These are phyloP conservation scores for Melanotaenia boesemani DNA, from an alignment of 2,797 vertebrate species.

Conservation along the genomic window DNA sequence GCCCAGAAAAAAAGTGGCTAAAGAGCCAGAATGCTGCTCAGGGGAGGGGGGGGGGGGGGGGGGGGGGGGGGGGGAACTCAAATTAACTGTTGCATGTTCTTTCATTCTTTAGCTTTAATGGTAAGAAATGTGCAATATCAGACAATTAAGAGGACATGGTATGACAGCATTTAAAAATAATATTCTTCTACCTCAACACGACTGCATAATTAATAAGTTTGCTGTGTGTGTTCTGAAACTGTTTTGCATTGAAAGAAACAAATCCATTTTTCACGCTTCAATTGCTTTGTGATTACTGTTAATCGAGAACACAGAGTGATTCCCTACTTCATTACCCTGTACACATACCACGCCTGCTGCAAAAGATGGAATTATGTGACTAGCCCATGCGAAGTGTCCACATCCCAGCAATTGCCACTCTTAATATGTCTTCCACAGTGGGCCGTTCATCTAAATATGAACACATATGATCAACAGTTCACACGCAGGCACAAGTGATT, in stretches of 20 bases:
- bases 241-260: constrained; percentile 78
- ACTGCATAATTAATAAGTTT: constrained; percentile 77
- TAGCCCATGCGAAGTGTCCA: constrained; percentile 48
- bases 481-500: constrained; percentile 31
- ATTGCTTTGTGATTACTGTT: constrained; percentile 82
- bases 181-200: constrained; percentile 37
- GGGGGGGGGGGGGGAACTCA: constrained; percentile 6
- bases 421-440: constrained; percentile 67
- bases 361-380: constrained; percentile 56
- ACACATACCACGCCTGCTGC: constrained; percentile 71
- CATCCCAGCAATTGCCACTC: constrained; percentile 29
- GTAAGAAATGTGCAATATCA: constrained; percentile 30
- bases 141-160: constrained; percentile 55
- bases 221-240: constrained; percentile 64
- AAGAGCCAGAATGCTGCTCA: constrained; percentile 75
- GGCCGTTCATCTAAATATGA: constrained; percentile 63
- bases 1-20: constrained; percentile 83
- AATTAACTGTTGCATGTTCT: constrained; percentile 39
- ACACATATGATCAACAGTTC: constrained; percentile 47
- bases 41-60: constrained; percentile 11
- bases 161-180: constrained; percentile 60
- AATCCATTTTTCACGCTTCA: constrained; percentile 81
- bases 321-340: constrained; percentile 78
- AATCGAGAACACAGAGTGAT: constrained; percentile 81
- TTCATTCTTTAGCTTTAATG: constrained; percentile 39